phyloP scores from a whole-genome alignment of 1,140 invertebrate genomes.

The Drosophila pandora region DNA sequence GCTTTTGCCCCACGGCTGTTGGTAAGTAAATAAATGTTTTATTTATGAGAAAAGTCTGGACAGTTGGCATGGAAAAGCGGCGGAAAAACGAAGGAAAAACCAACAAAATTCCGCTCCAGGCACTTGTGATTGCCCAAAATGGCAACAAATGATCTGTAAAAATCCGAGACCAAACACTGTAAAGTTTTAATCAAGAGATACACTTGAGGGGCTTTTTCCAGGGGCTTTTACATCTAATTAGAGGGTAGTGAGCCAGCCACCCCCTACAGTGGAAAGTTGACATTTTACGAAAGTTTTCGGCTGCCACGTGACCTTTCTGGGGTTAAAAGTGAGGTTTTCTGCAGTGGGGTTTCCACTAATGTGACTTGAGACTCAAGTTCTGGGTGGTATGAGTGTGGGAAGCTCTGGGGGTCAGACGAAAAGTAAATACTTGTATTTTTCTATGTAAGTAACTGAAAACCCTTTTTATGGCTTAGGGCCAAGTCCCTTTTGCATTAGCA shows the following conservation, averaged over 20 bases:
- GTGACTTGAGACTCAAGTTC: conserved; percentile 47
- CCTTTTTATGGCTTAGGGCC: conserved; percentile 62
- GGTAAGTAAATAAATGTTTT: conserved; percentile 77
- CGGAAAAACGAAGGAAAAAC: background rate
- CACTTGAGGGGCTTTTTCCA: conserved; percentile 37
- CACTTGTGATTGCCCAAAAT: conserved; percentile 51
- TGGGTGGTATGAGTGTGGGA: background rate
- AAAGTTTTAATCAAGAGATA: conserved; percentile 72
- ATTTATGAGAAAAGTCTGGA: conserved; percentile 58
- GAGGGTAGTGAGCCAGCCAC: conserved; percentile 23
- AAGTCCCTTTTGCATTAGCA: conserved; percentile 68
- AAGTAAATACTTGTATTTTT: conserved; percentile 69
- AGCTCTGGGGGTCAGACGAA: conserved; percentile 35
- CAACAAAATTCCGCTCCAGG: background rate
- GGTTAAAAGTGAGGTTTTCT: conserved; percentile 18
- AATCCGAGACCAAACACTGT: conserved; percentile 54
- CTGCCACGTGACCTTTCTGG: conserved; percentile 41
- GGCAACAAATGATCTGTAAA: conserved; percentile 73
- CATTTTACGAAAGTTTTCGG: conserved; percentile 52
- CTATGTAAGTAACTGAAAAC: conserved; percentile 40
- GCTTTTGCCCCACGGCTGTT: conserved; percentile 65
- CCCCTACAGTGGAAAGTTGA: conserved; percentile 36
- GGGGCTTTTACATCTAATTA: conserved; percentile 71
- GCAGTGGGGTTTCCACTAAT: conserved; percentile 58
- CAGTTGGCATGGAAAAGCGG: background rate